These are phyloP conservation scores for Agrilus cyanescens DNA, from an alignment of 2,888 invertebrate genomes.

Conservation along the genomic window DNA sequence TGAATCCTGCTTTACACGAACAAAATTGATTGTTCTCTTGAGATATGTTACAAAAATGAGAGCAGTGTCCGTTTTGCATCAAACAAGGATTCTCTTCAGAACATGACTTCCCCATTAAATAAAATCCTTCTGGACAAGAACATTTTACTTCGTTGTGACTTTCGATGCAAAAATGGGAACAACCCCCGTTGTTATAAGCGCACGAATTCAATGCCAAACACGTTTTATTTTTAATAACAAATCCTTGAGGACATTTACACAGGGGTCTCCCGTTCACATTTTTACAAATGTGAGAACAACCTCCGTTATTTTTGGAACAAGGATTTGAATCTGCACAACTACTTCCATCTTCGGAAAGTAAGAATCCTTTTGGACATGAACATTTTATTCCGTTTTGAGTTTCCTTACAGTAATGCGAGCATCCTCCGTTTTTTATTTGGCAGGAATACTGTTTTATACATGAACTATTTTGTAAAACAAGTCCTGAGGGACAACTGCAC, in stretches of 20 bases:
- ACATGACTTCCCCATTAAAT: conserved; percentile 23
- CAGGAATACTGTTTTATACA: conserved; percentile 32
- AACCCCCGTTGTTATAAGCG: conserved; percentile 42
- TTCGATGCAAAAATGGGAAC: conserved; percentile 40
- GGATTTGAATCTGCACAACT: conserved; percentile 30
- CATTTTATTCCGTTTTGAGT: conserved; percentile 36
- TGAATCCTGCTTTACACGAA: conserved; percentile 42
- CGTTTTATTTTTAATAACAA: conserved; percentile 23
- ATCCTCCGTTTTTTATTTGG: conserved; percentile 23
- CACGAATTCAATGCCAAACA: conserved; percentile 29
- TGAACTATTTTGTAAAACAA: conserved; percentile 20
- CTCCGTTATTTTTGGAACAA: conserved; percentile 26
- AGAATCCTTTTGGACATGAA: conserved; percentile 27
- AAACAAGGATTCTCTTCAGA: conserved; percentile 33
- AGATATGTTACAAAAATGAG: conserved; percentile 32
- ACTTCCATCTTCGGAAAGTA: conserved; percentile 32
- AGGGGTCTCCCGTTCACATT: conserved; percentile 37
- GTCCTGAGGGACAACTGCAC: conserved; percentile 39
- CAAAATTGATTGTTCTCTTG: conserved; percentile 35
- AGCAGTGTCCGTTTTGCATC: conserved; percentile 35
- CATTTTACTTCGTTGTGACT: conserved; percentile 12
- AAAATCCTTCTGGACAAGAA: conserved; percentile 14
- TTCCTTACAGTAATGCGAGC: conserved; percentile 32
- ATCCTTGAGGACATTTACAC: conserved; percentile 39
- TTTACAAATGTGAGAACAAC: conserved; percentile 41